Conservation (phyloP, 2,797 vertebrate genomes). For the Pampus argenteus region DNA sequence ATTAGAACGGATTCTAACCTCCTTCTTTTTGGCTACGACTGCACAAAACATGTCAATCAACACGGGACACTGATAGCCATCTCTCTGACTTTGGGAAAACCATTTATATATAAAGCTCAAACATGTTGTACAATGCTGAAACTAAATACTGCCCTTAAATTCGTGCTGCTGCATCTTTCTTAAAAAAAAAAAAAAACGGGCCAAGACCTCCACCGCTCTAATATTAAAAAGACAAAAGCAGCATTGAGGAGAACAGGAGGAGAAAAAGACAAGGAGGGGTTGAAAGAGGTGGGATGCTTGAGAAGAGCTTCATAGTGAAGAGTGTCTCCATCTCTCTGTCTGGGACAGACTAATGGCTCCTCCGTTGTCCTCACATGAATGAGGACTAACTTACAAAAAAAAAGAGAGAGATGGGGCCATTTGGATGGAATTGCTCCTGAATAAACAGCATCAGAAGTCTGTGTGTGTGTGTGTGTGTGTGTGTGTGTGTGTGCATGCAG, state of each 20-base stretch:
- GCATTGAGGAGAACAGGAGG: slow-evolving; percentile 54
- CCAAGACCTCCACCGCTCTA: slow-evolving; percentile 41
- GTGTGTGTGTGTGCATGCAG: slow-evolving; percentile 21
- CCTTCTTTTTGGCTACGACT: neutral
- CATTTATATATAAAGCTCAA: slow-evolving; percentile 15
- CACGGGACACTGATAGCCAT: slow-evolving; percentile 15
- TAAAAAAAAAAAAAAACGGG: slow-evolving; percentile 39
- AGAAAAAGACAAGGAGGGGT: slow-evolving; percentile 23
- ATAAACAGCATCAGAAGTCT: slow-evolving; percentile 43
- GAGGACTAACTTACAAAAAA: slow-evolving; percentile 49
- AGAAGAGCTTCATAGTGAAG: slow-evolving; percentile 68
- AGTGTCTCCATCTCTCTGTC: slow-evolving; percentile 64
- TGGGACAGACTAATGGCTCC: slow-evolving; percentile 71
- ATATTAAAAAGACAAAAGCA: slow-evolving; percentile 68
- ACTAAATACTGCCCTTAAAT: slow-evolving; percentile 52
- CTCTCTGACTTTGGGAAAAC: slow-evolving; percentile 26
- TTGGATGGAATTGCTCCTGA: slow-evolving; percentile 45
- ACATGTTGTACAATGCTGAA: slow-evolving; percentile 27
- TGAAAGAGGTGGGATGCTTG: slow-evolving; percentile 58
- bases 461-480: slow-evolving; percentile 35
- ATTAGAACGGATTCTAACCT: neutral
- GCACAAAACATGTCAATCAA: slow-evolving; percentile 41
- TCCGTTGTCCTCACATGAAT: slow-evolving; percentile 71
- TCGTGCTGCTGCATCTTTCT: slow-evolving; percentile 35
- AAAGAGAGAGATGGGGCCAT: slow-evolving; percentile 40